Evolutionary conservation across 2,797 vertebrate genomes (phyloP).

Genomic region (Euthynnus affinis): DNA sequence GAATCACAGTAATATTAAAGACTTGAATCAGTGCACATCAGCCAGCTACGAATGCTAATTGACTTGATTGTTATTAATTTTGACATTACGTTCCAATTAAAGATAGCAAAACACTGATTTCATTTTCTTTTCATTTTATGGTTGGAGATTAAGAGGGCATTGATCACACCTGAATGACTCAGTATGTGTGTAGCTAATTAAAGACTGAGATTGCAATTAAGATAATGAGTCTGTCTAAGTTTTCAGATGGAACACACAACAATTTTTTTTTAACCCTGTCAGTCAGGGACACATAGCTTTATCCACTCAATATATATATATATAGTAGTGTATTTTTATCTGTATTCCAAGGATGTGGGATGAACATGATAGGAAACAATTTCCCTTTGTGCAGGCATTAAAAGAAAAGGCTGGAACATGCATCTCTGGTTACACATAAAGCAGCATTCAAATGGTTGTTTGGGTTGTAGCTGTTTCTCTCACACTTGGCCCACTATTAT

Average conservation of each 20-base stretch:
- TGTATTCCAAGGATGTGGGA: not conserved
- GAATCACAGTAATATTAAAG: constrained; percentile 68
- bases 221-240: constrained; percentile 76
- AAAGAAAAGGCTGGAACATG: too few species aligned
- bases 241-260: constrained; percentile 68
- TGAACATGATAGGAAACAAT: not conserved
- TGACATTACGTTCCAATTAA: constrained; percentile 84
- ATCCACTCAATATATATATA: not conserved
- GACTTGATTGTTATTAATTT: constrained; percentile 84
- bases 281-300: constrained; percentile 44
- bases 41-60: constrained; percentile 72
- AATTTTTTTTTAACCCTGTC: constrained; percentile 58
- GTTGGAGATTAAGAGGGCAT: constrained; percentile 78
- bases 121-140: constrained; percentile 80
- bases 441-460: not conserved
- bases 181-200: constrained; percentile 78
- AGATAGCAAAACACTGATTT: constrained; percentile 84
- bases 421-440: too few species aligned
- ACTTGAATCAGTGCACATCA: constrained; percentile 67
- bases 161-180: constrained; percentile 82
- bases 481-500: too few species aligned
- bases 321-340: not conserved
- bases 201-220: constrained; percentile 83
- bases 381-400: too few species aligned
- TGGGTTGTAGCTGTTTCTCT: too few species aligned